Conservation (phyloP, 2,113 vertebrate genomes). For the Mustelus asterias region DNA sequence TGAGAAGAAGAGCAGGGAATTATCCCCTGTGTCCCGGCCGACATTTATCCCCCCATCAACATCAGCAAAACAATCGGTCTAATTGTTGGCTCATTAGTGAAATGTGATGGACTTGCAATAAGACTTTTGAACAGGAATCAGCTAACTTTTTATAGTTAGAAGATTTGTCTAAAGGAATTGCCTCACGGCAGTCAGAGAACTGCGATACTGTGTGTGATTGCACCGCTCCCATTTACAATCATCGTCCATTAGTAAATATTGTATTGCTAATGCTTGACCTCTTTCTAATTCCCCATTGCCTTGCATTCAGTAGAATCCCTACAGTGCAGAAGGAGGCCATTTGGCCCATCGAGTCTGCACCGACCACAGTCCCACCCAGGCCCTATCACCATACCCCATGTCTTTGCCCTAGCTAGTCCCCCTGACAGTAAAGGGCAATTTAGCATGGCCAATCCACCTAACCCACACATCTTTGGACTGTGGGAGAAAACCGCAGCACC, state of each 20-base stretch:
- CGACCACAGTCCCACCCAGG: too few relatives aligned
- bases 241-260: background rate
- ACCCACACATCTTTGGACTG: too few relatives aligned
- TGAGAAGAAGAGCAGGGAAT: background rate
- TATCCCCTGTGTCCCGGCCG: background rate
- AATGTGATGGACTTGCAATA: background rate
- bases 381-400: too few relatives aligned
- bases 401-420: too few relatives aligned
- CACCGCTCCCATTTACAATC: background rate
- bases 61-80: background rate
- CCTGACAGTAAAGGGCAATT: too few relatives aligned
- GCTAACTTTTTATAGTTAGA: background rate
- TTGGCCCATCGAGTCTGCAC: too few relatives aligned
- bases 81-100: background rate
- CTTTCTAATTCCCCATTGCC: background rate
- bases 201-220: background rate
- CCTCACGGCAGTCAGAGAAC: background rate
- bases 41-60: background rate
- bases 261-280: background rate
- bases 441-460: too few relatives aligned
- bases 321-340: too few relatives aligned
- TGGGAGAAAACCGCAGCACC: too few relatives aligned
- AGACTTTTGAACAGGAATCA: background rate
- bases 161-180: background rate
- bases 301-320: background rate